Percentiles rank a stretch among this genome's conserved stretches.
Evolutionary conservation across 2,113 vertebrate genomes (phyloP).

Genomic region (Lates calcarifer): DNA sequence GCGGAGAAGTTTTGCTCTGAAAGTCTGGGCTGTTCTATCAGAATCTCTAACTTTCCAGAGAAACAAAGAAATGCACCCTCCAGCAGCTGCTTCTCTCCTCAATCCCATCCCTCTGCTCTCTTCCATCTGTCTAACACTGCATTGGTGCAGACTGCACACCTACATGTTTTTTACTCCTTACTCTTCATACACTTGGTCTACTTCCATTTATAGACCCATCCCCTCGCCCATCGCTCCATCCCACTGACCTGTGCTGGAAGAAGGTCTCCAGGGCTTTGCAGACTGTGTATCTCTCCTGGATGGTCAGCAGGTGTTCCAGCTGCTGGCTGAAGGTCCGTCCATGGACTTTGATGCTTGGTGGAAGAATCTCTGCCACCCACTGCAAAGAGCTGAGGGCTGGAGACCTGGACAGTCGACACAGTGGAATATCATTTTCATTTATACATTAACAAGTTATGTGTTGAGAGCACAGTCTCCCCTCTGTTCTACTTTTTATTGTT

Average conservation of each 20-base stretch:
- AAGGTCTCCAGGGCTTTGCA: slow-evolving; percentile 96
- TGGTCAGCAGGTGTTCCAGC: slow-evolving; percentile 96
- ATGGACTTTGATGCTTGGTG: slow-evolving; percentile 96
- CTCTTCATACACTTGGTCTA: background rate
- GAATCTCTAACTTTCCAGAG: background rate
- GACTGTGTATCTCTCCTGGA: slow-evolving; percentile 91
- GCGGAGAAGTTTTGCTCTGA: no score
- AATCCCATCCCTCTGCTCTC: background rate
- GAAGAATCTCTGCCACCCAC: slow-evolving; percentile 98
- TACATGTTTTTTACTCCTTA: background rate
- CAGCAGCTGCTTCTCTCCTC: background rate
- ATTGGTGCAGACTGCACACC: background rate
- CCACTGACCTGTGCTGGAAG: slow-evolving; percentile 95
- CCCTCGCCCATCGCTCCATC: background rate
- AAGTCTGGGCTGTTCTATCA: no score
- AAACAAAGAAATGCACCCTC: background rate
- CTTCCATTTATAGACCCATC: background rate
- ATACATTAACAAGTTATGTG: background rate
- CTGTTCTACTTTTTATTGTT: background rate
- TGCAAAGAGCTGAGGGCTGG: slow-evolving; percentile 95
- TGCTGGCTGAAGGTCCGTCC: slow-evolving; percentile 97
- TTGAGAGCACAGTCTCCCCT: background rate
- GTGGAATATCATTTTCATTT: background rate
- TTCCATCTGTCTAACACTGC: background rate
- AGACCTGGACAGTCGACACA: slow-evolving; percentile 79